These are phyloP conservation scores for Girardinichthys multiradiatus DNA, from an alignment of 2,113 vertebrate species.

Conservation along the genomic window DNA sequence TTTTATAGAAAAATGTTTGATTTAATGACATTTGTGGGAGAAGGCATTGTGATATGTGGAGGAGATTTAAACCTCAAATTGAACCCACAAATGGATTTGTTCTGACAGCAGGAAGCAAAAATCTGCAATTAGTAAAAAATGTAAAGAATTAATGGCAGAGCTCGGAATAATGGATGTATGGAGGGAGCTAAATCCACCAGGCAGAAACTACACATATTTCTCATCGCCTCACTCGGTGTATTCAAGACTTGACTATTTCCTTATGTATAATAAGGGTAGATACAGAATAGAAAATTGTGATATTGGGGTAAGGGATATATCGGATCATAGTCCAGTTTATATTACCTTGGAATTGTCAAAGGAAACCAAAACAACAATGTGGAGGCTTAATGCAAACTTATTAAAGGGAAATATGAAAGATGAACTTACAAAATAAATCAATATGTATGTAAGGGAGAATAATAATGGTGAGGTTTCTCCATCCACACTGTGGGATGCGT, in stretches of 20 bases:
- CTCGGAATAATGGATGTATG: neutral
- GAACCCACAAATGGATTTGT: neutral
- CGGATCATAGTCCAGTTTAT: conserved; percentile 5
- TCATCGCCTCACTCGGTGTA: neutral
- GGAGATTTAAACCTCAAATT: neutral
- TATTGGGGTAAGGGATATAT: neutral
- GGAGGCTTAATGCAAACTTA: neutral
- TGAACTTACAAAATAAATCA: neutral
- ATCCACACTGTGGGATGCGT: no score
- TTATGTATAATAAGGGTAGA: no score
- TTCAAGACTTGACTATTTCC: neutral
- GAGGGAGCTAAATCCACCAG: neutral
- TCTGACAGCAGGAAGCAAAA: neutral
- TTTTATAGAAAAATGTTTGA: no score
- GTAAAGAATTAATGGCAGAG: neutral
- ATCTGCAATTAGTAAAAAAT: neutral
- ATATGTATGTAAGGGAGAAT: neutral
- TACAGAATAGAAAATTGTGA: conserved; percentile 3
- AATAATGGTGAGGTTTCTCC: neutral
- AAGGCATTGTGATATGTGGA: neutral
- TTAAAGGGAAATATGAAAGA: conserved; percentile 4
- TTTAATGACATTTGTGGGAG: no score
- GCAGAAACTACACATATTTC: neutral
- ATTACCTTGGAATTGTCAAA: neutral
- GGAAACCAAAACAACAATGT: neutral